phyloP scores from a whole-genome alignment of 2,888 invertebrate genomes.

The Atrina japonica region DNA sequence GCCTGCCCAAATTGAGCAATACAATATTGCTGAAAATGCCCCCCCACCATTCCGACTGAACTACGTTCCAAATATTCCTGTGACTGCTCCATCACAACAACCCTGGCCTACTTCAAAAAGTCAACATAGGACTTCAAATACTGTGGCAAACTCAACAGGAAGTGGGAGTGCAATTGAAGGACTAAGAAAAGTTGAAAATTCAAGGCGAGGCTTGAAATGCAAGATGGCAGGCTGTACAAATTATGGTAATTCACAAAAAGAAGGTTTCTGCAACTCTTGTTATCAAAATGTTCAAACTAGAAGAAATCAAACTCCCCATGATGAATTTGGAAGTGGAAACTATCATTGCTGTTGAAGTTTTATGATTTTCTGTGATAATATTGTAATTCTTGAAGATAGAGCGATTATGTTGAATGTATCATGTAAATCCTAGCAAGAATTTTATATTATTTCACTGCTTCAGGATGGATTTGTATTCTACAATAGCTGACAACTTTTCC shows the following conservation, averaged over 20 bases:
- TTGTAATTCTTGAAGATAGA: no score
- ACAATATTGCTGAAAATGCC: conserved; percentile 34
- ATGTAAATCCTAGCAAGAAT: no score
- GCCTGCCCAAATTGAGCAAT: conserved; percentile 26
- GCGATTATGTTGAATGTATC: no score
- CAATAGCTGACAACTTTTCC: no score
- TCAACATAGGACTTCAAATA: not conserved
- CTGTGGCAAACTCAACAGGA: not conserved
- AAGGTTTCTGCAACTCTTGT: conserved; percentile 70
- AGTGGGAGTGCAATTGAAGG: conserved; percentile 34
- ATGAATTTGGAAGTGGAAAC: conserved; percentile 8
- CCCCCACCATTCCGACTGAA: not conserved
- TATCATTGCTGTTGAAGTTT: conserved; percentile 12
- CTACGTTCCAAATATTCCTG: not conserved
- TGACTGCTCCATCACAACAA: not conserved
- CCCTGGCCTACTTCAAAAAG: not conserved
- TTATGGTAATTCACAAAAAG: conserved; percentile 60
- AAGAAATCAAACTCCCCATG: not conserved
- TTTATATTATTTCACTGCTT: no score
- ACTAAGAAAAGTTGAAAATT: conserved; percentile 49
- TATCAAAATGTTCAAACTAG: conserved; percentile 33
- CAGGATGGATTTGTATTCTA: no score
- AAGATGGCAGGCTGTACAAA: conserved; percentile 56
- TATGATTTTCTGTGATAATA: no score
- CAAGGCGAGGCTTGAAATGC: conserved; percentile 48